Evolutionary conservation across 2,888 invertebrate species (phyloP).

Genomic region (Halocaridina rubra): DNA sequence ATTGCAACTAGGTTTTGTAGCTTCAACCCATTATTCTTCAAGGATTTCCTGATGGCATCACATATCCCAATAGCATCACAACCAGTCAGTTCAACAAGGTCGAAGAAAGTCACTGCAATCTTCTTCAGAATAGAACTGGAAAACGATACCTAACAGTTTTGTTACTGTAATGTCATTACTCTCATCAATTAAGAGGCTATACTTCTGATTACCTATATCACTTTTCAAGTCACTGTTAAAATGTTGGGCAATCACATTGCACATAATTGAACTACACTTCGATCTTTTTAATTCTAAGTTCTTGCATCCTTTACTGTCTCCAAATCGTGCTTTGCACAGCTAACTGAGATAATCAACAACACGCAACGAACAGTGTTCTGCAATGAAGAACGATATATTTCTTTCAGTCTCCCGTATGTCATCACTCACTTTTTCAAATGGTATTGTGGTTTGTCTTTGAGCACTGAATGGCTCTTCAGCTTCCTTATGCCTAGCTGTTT

Average conservation of each 20-base stretch:
- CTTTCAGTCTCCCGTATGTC: too few relatives aligned
- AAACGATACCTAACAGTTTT: conserved; percentile 5
- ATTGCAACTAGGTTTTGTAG: conserved; percentile 6
- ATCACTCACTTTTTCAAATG: too few relatives aligned
- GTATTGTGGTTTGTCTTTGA: too few relatives aligned
- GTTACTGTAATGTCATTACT: too few relatives aligned
- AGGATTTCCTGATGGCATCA: background rate
- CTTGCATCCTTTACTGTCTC: conserved; percentile 18
- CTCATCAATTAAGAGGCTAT: background rate
- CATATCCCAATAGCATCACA: background rate
- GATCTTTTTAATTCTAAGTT: conserved; percentile 1
- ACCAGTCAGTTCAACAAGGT: background rate
- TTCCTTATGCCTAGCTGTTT: background rate
- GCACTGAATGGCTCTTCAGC: too few relatives aligned
- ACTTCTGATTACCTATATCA: conserved; percentile 18
- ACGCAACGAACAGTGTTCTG: background rate
- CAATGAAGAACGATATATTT: too few relatives aligned
- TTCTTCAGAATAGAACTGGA: background rate
- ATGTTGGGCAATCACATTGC: conserved; percentile 6
- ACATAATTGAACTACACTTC: conserved; percentile 19
- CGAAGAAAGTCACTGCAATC: background rate
- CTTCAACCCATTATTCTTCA: background rate
- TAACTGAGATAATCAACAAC: conserved; percentile 13
- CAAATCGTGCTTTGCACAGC: background rate
- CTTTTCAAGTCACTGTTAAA: background rate